Conservation (phyloP, 64 coral and sea anemone genomes). For the Stichodactyla mertensii region DNA sequence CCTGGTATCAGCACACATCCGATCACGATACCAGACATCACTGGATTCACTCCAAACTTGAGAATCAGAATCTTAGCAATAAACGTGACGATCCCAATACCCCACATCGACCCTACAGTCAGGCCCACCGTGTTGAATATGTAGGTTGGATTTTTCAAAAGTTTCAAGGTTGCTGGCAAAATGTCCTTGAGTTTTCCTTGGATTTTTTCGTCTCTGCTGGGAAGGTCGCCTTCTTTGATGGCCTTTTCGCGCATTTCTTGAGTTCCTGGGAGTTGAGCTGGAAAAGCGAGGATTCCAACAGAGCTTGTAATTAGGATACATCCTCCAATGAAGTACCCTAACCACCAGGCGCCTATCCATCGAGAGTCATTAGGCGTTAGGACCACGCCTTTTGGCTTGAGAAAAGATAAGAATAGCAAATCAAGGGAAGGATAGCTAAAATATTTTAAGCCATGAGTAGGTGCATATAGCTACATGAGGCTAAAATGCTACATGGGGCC, state of each 20-base stretch:
- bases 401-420: not conserved
- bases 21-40: slow-evolving; percentile 28
- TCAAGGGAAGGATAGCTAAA: no score
- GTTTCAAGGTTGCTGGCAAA: no score
- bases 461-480: no score
- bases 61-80: slow-evolving; percentile 65
- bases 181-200: slow-evolving; percentile 57
- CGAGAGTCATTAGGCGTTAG: slow-evolving; percentile 59
- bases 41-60: slow-evolving; percentile 50
- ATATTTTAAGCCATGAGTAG: no score
- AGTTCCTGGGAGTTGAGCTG: slow-evolving; percentile 62
- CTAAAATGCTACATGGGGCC: no score
- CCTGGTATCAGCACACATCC: slow-evolving; percentile 17
- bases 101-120: no score
- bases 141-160: no score
- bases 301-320: slow-evolving; percentile 31
- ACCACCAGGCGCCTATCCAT: slow-evolving; percentile 98
- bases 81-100: slow-evolving; percentile 9
- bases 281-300: slow-evolving; percentile 72
- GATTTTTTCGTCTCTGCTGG: slow-evolving; percentile 42
- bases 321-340: slow-evolving; percentile 75
- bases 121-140: no score
- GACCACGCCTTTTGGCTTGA: slow-evolving; percentile 67
- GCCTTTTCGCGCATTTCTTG: slow-evolving; percentile 59
- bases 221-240: slow-evolving; percentile 58